A percentile compares a stretch with the other conserved stretches of the same genome.
Evolutionary conservation across 2,888 invertebrate species (phyloP).

Genomic region (Cantharis rustica): DNA sequence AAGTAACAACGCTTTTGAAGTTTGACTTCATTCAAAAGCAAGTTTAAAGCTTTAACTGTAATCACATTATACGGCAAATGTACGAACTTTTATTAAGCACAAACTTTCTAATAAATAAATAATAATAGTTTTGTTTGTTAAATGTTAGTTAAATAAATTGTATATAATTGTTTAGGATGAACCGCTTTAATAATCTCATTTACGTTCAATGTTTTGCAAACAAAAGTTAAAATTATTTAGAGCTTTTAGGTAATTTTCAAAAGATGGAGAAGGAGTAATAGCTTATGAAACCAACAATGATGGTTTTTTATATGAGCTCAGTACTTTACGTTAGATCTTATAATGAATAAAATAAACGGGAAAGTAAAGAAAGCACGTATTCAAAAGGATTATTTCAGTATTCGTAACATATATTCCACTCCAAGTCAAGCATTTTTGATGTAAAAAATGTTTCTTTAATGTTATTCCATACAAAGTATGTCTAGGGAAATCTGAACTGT

Average conservation of each 20-base stretch:
- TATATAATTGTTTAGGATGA: neutral
- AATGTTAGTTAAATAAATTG: neutral
- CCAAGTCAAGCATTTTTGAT: neutral
- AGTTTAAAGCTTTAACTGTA: neutral
- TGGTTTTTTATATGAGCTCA: neutral
- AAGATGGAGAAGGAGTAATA: neutral
- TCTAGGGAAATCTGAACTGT: conserved; percentile 3
- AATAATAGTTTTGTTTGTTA: neutral
- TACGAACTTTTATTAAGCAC: neutral
- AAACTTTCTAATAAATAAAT: neutral
- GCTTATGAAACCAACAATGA: neutral
- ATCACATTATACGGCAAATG: neutral
- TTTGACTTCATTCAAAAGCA: neutral
- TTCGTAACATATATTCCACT: neutral
- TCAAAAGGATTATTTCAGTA: neutral
- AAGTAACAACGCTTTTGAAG: neutral
- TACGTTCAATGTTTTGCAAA: neutral
- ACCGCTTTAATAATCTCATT: neutral
- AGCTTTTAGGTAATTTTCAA: neutral
- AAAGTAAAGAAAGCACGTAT: neutral
- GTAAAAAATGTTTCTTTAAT: neutral
- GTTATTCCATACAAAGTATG: neutral
- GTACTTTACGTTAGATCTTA: neutral
- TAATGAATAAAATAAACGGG: neutral
- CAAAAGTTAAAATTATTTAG: neutral